Evolutionary conservation across 2,888 invertebrate genomes (phyloP).

Genomic region (Acleris sparsana): DNA sequence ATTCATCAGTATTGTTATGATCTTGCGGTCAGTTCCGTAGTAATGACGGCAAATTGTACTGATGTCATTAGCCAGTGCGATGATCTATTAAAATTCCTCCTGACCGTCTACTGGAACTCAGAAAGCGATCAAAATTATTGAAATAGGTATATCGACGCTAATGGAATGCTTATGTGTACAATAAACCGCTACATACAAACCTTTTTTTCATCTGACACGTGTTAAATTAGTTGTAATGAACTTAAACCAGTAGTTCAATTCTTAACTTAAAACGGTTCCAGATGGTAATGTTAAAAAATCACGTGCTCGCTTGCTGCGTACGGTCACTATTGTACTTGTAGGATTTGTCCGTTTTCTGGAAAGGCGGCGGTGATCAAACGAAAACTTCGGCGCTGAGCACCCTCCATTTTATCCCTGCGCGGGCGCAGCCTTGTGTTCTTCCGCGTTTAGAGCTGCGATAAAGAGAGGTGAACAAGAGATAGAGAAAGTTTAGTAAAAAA

Average conservation of each 20-base stretch:
- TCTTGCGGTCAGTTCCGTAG: conserved; percentile 19
- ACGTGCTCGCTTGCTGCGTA: conserved; percentile 18
- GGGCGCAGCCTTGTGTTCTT: conserved; percentile 41
- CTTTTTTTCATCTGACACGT: too few species aligned
- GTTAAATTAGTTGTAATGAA: too few species aligned
- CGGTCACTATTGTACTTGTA: conserved; percentile 39
- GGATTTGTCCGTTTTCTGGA: conserved; percentile 45
- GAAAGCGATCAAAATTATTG: too few species aligned
- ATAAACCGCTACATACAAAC: too few species aligned
- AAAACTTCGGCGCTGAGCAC: conserved; percentile 31
- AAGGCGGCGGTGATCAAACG: conserved; percentile 50
- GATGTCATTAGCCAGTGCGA: too few species aligned
- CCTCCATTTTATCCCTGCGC: conserved; percentile 46
- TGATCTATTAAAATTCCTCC: neutral
- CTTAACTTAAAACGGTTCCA: neutral
- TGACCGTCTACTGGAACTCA: neutral
- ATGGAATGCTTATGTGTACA: too few species aligned
- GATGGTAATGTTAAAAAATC: neutral
- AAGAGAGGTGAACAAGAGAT: conserved; percentile 5
- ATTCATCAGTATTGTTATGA: conserved; percentile 12
- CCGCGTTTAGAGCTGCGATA: conserved; percentile 37
- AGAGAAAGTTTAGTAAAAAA: neutral
- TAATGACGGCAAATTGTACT: conserved; percentile 15
- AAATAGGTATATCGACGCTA: too few species aligned
- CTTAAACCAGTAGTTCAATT: too few species aligned